A percentile compares a stretch with the other conserved stretches of the same genome.
Conservation (phyloP, 2,113 vertebrate genomes). For the Microtus oregoni region DNA sequence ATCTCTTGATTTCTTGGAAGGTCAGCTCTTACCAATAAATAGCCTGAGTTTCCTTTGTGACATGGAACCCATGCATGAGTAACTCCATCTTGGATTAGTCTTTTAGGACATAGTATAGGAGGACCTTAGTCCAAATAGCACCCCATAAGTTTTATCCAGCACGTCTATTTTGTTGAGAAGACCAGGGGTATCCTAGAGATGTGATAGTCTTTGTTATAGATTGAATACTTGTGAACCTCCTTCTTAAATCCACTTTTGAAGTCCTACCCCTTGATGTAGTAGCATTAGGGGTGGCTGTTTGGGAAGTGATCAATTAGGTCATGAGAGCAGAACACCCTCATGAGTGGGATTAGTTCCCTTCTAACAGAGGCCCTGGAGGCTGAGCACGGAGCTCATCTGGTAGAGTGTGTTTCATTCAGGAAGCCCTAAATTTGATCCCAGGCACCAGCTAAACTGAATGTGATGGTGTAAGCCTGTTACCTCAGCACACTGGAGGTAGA, state of each 20-base stretch:
- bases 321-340: background rate
- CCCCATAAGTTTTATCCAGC: constrained; percentile 3
- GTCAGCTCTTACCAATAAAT: background rate
- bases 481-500: background rate
- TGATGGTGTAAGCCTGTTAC: background rate
- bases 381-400: background rate
- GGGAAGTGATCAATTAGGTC: background rate
- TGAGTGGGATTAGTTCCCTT: background rate
- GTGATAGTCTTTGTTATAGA: constrained; percentile 2
- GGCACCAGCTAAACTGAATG: background rate
- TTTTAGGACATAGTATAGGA: background rate
- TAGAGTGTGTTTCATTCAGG: background rate
- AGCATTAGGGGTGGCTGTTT: background rate
- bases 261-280: background rate
- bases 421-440: background rate
- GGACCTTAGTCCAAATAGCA: background rate
- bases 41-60: background rate
- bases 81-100: constrained; percentile 8
- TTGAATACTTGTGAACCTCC: background rate
- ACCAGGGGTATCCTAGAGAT: background rate
- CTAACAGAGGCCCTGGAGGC: background rate
- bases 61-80: background rate
- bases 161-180: background rate
- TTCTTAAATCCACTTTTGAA: background rate
- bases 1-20: background rate